Evolutionary conservation across 2,113 vertebrate genomes (phyloP), one percentile per base, ranked within the genome.

Genomic region (Pica pica): DNA sequence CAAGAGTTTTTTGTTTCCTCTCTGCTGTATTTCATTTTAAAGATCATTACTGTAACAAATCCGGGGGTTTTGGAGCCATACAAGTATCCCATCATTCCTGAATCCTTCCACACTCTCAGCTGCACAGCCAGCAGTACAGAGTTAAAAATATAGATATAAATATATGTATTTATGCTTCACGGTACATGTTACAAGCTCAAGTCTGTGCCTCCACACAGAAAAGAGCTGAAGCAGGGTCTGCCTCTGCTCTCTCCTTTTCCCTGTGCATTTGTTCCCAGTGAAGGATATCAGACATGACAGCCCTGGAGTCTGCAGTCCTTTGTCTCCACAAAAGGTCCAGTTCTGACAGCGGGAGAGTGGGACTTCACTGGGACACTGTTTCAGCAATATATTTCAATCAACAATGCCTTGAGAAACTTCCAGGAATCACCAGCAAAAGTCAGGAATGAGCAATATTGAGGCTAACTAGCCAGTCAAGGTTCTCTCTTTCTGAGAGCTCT

Each of bases 361-460:
- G 20, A 65, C 87, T 86, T 70, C 67, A 90, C 61, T 73, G 47
- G 33, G 20, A 76, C 81, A 53, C 67, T 26, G 41, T 42, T 94
- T 68, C 87, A 86, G 46, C 85, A 67, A 50, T 57, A 2, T 33
- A 68, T 83, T 93, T 88, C 86, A 63, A 70, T 59, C 81, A 80
- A 78, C 81, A 91, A 59, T 39, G 79, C 86, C 69, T 81, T 80
- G 77, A 94, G 87, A 83, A 96, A 89, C 53, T 90, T 93, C 90
- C 88, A 94, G 75, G 83, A 95, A 71, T 60, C 71, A 92, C 39
- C 75, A 89, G 59, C 35, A 83, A 69, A 93, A 95, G 76, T 75
- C 83, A 78, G 68, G 71, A 96, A 86, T 42, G 46, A 95, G 68
- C 73, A 90, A 47, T 42, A 76, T 31, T 74, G 75, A 81, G 42